Evolutionary conservation across 2,113 vertebrate species (phyloP).

Genomic region (Carassius auratus): DNA sequence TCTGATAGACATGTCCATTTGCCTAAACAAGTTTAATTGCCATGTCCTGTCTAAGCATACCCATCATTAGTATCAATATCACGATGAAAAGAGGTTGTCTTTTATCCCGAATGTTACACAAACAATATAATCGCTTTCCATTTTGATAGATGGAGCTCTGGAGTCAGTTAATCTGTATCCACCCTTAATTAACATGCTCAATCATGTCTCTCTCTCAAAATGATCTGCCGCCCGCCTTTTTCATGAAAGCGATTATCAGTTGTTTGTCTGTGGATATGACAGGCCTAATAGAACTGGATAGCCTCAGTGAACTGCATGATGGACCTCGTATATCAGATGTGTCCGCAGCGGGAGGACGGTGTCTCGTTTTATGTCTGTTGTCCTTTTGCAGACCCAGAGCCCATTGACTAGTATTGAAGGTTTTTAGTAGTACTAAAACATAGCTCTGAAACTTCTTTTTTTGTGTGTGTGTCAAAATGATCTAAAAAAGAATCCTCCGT

Average conservation of each 20-base stretch:
- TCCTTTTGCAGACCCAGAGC: slow-evolving; percentile 16
- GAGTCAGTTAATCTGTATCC: slow-evolving; percentile 57
- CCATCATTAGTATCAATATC: slow-evolving; percentile 27
- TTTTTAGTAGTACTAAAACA: slow-evolving; percentile 15
- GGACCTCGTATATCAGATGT: slow-evolving; percentile 37
- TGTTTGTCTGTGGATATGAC: slow-evolving; percentile 44
- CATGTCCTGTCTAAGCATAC: slow-evolving; percentile 15
- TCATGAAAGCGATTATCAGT: slow-evolving; percentile 50
- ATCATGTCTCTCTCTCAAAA: slow-evolving; percentile 61
- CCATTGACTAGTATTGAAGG: background rate
- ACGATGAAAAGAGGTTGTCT: slow-evolving; percentile 52
- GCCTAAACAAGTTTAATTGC: slow-evolving; percentile 11
- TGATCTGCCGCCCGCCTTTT: slow-evolving; percentile 36
- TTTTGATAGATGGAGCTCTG: slow-evolving; percentile 55
- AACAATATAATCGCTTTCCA: slow-evolving; percentile 52
- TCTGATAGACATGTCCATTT: background rate
- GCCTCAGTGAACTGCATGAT: slow-evolving; percentile 6
- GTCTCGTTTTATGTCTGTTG: slow-evolving; percentile 23
- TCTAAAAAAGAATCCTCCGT: background rate
- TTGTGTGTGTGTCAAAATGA: background rate
- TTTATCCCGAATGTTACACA: slow-evolving; percentile 51
- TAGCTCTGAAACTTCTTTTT: no score
- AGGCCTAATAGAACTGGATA: slow-evolving; percentile 45
- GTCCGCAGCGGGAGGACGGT: slow-evolving; percentile 8
- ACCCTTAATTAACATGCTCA: slow-evolving; percentile 66